A percentile compares a stretch with the other conserved stretches of the same genome.
These are phyloP conservation scores for Anthonomus grandis DNA, from an alignment of 1,140 invertebrate species.

Conservation along the genomic window DNA sequence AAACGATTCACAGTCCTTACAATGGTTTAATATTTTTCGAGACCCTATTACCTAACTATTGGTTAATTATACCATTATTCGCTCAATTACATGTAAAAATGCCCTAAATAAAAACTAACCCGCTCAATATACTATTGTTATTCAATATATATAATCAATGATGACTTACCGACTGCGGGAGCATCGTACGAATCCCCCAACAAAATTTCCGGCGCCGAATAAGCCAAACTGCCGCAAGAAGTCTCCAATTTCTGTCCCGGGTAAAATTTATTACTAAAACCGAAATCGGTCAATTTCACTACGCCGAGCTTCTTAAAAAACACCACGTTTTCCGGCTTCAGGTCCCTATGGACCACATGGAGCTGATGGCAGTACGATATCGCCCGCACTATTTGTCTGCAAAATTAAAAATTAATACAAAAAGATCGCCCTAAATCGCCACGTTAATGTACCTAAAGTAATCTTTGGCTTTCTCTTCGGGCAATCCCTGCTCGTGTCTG, in stretches of 20 bases:
- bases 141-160: not conserved
- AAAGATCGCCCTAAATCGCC: conserved; percentile 63
- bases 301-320: conserved; percentile 97
- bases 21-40: no score
- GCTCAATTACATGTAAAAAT: no score
- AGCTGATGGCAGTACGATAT: conserved; percentile 97
- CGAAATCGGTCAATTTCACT: conserved; percentile 99
- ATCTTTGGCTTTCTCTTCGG: conserved; percentile 78
- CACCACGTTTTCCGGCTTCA: conserved; percentile 99
- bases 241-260: conserved; percentile 97
- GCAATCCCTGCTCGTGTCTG: conserved; percentile 82
- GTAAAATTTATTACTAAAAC: conserved; percentile 96
- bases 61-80: no score
- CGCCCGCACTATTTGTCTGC: conserved; percentile 92
- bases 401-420: not conserved
- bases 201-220: conserved; percentile 98
- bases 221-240: conserved; percentile 98
- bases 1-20: no score
- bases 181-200: conserved; percentile 93
- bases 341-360: conserved; percentile 90
- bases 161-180: conserved; percentile 79
- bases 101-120: not conserved
- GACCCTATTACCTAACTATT: no score
- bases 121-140: no score
- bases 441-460: conserved; percentile 64